Conservation (phyloP, 1,140 invertebrate genomes). For the Drosophila fuyamai region DNA sequence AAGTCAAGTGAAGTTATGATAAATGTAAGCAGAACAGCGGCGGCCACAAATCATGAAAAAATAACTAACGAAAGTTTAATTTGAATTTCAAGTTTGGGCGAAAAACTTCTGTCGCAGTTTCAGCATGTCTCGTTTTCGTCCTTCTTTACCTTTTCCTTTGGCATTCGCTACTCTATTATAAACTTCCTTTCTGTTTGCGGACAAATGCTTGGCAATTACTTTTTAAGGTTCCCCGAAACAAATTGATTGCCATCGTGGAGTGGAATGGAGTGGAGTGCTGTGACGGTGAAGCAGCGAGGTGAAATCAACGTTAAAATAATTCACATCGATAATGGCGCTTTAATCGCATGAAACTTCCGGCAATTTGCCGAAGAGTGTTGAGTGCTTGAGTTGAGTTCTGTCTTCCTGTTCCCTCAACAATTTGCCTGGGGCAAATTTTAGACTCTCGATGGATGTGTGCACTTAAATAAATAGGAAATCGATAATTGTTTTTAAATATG, state of each 20-base stretch:
- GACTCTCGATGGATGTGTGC: conserved; percentile 1
- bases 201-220: conserved; percentile 78
- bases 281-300: conserved; percentile 17
- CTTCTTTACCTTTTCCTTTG: conserved; percentile 17
- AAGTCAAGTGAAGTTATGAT: conserved; percentile 56
- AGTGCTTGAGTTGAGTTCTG: conserved; percentile 40
- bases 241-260: conserved; percentile 67
- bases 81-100: conserved; percentile 74
- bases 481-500: background rate
- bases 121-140: conserved; percentile 4
- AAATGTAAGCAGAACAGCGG: conserved; percentile 46
- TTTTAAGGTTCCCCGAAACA: conserved; percentile 67
- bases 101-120: conserved; percentile 56
- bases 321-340: conserved; percentile 81
- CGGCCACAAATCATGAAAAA: conserved; percentile 63
- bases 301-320: conserved; percentile 73
- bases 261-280: conserved; percentile 2
- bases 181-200: conserved; percentile 48
- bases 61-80: conserved; percentile 75
- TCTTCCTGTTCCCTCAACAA: conserved; percentile 46
- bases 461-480: background rate
- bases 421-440: conserved; percentile 58
- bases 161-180: conserved; percentile 44
- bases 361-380: conserved; percentile 77
- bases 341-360: conserved; percentile 81